Conservation (phyloP, 2,113 vertebrate species). For the Cynoglossus semilaevis region DNA sequence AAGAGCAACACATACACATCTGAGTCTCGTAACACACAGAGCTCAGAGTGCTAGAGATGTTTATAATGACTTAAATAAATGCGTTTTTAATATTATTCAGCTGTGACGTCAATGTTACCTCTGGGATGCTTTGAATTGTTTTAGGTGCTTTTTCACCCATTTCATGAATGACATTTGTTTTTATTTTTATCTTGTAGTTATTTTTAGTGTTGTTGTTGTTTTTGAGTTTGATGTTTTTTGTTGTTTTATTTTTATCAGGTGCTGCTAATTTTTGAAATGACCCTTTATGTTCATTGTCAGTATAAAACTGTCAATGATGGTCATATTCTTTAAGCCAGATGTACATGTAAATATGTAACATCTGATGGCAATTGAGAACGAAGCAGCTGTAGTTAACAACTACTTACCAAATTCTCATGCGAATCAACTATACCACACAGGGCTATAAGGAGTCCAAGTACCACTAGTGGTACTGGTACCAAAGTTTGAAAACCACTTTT, state of each 20-base stretch:
- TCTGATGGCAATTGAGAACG: too few relatives aligned
- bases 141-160: background rate
- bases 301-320: too few relatives aligned
- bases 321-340: too few relatives aligned
- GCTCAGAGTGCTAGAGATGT: conserved; percentile 69
- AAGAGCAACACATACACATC: conserved; percentile 78
- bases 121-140: background rate
- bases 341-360: too few relatives aligned
- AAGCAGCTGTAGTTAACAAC: too few relatives aligned
- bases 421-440: too few relatives aligned
- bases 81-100: background rate
- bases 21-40: conserved; percentile 71
- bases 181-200: background rate
- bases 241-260: background rate
- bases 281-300: too few relatives aligned
- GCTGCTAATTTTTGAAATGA: too few relatives aligned
- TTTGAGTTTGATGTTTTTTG: background rate
- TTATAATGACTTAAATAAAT: background rate
- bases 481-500: too few relatives aligned
- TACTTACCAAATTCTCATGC: too few relatives aligned
- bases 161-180: conserved; percentile 5
- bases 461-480: too few relatives aligned
- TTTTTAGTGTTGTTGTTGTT: background rate
- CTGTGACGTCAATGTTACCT: background rate
- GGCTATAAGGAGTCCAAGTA: too few relatives aligned